These are phyloP conservation scores for Plodia interpunctella DNA, from an alignment of 1,140 invertebrate genomes.

Conservation along the genomic window DNA sequence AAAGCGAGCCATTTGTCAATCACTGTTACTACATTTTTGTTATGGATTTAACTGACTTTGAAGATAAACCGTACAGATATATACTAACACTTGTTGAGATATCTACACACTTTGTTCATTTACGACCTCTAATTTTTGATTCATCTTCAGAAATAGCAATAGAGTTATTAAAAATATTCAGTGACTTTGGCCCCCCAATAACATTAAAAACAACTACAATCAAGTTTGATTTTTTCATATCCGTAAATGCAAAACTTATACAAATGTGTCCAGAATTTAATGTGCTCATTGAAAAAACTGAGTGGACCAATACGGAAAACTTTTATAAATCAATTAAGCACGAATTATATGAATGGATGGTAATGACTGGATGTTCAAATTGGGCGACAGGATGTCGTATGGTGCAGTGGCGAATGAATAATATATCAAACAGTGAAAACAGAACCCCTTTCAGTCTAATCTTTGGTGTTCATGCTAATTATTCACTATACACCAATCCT, in stretches of 20 bases:
- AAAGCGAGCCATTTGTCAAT: neutral
- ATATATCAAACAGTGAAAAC: neutral
- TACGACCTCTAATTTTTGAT: neutral
- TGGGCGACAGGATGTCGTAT: neutral
- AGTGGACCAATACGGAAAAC: neutral
- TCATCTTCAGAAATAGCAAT: neutral
- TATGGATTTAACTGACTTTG: neutral
- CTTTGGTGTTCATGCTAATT: neutral
- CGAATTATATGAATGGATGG: neutral
- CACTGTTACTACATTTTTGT: neutral
- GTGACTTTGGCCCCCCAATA: neutral
- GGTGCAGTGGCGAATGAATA: slow-evolving; percentile 4
- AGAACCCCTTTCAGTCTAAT: neutral
- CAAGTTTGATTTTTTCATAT: neutral
- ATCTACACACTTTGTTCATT: neutral
- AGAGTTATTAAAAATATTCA: slow-evolving; percentile 1
- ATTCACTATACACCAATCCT: neutral
- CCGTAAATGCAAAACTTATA: neutral
- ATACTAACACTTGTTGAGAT: slow-evolving; percentile 1
- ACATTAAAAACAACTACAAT: neutral
- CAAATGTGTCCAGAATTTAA: slow-evolving; percentile 3
- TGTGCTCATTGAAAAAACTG: neutral
- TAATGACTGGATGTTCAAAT: neutral
- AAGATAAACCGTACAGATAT: neutral
- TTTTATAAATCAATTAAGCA: neutral